A percentile compares a stretch with the other conserved stretches of the same genome.
Evolutionary conservation across 1,140 invertebrate species (phyloP).

Genomic region (Calycopis cecrops): DNA sequence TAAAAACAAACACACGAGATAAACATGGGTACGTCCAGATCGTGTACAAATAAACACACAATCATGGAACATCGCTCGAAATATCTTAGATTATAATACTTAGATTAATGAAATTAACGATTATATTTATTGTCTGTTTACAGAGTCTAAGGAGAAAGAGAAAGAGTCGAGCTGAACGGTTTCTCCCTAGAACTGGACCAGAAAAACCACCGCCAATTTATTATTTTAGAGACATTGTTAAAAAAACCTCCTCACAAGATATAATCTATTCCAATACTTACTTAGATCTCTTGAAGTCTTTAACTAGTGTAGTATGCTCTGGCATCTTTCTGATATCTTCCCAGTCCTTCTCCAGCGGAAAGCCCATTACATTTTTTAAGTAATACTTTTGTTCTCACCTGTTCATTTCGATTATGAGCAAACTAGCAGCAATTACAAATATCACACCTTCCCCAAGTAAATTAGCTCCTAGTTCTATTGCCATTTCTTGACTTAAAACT

Average conservation of each 20-base stretch:
- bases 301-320: conserved; percentile 95
- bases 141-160: conserved; percentile 71
- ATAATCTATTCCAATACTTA: conserved; percentile 65
- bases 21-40: too few relatives aligned
- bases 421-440: conserved; percentile 87
- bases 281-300: conserved; percentile 98
- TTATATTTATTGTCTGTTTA: conserved; percentile 18
- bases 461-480: conserved; percentile 95
- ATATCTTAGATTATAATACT: too few relatives aligned
- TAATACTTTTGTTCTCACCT: too few relatives aligned
- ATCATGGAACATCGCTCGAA: too few relatives aligned
- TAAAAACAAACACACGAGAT: too few relatives aligned
- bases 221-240: conserved; percentile 59
- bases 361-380: conserved; percentile 99
- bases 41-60: too few relatives aligned
- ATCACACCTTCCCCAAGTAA: conserved; percentile 94
- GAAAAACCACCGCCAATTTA: conserved; percentile 71
- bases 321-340: conserved; percentile 99
- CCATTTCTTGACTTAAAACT: conserved; percentile 93
- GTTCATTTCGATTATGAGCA: conserved; percentile 88
- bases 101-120: too few relatives aligned
- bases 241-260: too few relatives aligned
- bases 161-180: conserved; percentile 72
- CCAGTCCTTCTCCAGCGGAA: conserved; percentile 99
- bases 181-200: conserved; percentile 56